A percentile compares a stretch with the other conserved stretches of the same genome.
phyloP scores from a whole-genome alignment of 2,888 invertebrate genomes.

The Monochamus alternatus region DNA sequence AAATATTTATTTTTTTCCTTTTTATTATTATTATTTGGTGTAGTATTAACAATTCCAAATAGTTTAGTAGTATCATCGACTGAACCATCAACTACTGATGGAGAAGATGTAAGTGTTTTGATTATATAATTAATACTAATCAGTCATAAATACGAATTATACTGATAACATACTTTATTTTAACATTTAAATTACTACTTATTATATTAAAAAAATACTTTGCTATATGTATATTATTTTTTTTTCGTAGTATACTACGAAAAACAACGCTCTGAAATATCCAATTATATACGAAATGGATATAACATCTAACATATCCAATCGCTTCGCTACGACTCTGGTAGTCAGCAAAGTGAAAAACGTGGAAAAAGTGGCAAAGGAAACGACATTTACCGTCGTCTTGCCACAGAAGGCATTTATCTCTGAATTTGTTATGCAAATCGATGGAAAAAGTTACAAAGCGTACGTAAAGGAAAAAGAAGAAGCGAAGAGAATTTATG shows the following conservation, averaged over 20 bases:
- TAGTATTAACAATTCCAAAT: too few relatives aligned
- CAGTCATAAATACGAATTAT: too few relatives aligned
- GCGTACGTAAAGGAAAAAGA: constrained; percentile 79
- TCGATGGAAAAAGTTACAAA: constrained; percentile 77
- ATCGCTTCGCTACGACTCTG: constrained; percentile 79
- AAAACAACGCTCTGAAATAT: background rate
- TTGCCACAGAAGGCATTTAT: constrained; percentile 82
- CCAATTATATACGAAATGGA: constrained; percentile 76
- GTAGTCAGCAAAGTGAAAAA: constrained; percentile 79
- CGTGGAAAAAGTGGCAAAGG: constrained; percentile 74
- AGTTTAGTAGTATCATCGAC: too few relatives aligned
- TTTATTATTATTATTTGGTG: too few relatives aligned
- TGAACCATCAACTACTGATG: background rate
- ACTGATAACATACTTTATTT: too few relatives aligned
- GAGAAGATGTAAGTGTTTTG: background rate
- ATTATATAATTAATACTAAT: background rate
- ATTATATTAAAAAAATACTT: too few relatives aligned
- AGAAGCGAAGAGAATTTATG: constrained; percentile 74
- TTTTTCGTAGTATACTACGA: background rate
- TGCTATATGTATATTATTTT: background rate
- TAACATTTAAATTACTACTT: too few relatives aligned
- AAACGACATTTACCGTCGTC: constrained; percentile 78
- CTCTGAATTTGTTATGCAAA: constrained; percentile 79
- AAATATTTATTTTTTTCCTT: too few relatives aligned
- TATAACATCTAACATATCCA: constrained; percentile 76